Percentiles rank a stretch among this genome's conserved stretches.
These are phyloP conservation scores for Trissolcus basalis DNA, from an alignment of 1,140 invertebrate species.

Conservation along the genomic window DNA sequence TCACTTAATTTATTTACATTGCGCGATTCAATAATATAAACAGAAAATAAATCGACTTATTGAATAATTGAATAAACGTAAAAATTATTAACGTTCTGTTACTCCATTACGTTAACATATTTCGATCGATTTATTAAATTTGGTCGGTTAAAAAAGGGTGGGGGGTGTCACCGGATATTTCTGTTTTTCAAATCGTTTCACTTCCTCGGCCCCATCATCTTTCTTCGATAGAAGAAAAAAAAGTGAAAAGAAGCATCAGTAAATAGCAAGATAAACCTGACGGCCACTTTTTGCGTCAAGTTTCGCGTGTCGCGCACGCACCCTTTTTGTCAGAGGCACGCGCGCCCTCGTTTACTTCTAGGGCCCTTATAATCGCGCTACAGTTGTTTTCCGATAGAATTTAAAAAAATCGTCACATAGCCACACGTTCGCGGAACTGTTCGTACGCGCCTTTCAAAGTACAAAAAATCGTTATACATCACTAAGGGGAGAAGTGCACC, in stretches of 20 bases:
- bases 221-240: slow-evolving; percentile 19
- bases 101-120: too few relatives aligned
- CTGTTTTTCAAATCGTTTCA: too few relatives aligned
- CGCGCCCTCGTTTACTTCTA: slow-evolving; percentile 40
- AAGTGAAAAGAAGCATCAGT: slow-evolving; percentile 14
- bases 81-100: too few relatives aligned
- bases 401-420: slow-evolving; percentile 54
- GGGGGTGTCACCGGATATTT: too few relatives aligned
- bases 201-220: too few relatives aligned
- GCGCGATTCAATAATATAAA: too few relatives aligned
- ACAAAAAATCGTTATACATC: slow-evolving; percentile 39
- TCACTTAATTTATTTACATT: background rate
- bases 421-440: slow-evolving; percentile 51
- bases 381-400: slow-evolving; percentile 47
- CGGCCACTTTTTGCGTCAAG: slow-evolving; percentile 28
- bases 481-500: slow-evolving; percentile 13
- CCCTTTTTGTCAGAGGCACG: slow-evolving; percentile 53
- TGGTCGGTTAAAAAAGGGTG: too few relatives aligned
- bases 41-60: too few relatives aligned
- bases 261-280: slow-evolving; percentile 23
- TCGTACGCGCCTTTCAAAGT: slow-evolving; percentile 33
- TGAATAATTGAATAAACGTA: too few relatives aligned
- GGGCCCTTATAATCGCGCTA: slow-evolving; percentile 22
- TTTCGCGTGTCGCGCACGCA: slow-evolving; percentile 57
- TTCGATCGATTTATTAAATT: too few relatives aligned